phyloP scores from a whole-genome alignment of 2,888 invertebrate genomes.

The Polyommatus icarus region DNA sequence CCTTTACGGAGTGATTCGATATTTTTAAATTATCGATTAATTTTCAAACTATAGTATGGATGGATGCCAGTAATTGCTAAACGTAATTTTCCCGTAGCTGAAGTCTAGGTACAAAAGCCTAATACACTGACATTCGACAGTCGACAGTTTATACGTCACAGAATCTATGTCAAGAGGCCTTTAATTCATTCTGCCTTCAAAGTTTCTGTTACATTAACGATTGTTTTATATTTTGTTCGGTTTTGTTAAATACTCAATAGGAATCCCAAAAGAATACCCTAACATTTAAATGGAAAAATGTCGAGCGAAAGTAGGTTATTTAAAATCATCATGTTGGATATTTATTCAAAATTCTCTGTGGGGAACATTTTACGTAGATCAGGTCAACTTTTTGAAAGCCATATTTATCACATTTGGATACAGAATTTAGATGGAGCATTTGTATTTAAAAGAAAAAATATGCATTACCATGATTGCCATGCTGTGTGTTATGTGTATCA shows the following conservation, averaged over 20 bases:
- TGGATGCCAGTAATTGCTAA: background rate
- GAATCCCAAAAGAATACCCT: background rate
- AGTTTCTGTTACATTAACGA: background rate
- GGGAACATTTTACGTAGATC: background rate
- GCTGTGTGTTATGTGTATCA: too few relatives aligned
- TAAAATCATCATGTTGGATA: background rate
- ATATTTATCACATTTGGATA: background rate
- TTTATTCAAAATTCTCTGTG: background rate
- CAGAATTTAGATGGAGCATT: background rate
- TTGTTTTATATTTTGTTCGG: background rate
- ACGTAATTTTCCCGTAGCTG: background rate
- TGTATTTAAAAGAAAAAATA: too few relatives aligned
- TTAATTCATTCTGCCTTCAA: background rate
- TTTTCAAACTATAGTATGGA: too few relatives aligned
- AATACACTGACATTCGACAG: background rate
- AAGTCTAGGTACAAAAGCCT: background rate
- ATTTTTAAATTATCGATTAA: too few relatives aligned
- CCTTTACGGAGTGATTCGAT: too few relatives aligned
- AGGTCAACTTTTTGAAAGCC: background rate
- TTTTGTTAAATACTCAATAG: background rate
- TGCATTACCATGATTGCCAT: too few relatives aligned
- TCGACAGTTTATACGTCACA: background rate
- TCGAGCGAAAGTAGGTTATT: background rate
- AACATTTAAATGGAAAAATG: background rate
- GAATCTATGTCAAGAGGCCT: background rate